Conservation (phyloP, 37 sponge, comb jelly and placozoan species). For the Chondrilla cf. caribensis region DNA sequence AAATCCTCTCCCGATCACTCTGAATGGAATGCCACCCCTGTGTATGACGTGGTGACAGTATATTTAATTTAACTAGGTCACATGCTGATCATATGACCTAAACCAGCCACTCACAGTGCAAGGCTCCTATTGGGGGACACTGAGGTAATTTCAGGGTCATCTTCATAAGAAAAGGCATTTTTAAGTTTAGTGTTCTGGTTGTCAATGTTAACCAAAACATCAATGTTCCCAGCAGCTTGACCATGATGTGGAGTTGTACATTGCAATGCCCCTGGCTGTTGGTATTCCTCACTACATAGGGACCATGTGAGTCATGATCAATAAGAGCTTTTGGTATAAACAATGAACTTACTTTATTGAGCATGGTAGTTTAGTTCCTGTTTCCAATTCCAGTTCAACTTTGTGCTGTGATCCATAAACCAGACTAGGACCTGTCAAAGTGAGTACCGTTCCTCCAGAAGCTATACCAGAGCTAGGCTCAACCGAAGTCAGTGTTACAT, state of each 20-base stretch:
- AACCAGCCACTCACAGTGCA: background rate
- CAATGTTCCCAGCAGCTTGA: too few relatives aligned
- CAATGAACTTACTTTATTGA: too few relatives aligned
- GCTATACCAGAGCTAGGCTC: background rate
- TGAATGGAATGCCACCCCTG: background rate
- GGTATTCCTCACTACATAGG: too few relatives aligned
- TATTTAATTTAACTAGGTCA: too few relatives aligned
- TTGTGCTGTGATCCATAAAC: background rate
- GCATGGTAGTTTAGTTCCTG: too few relatives aligned
- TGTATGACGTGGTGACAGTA: background rate
- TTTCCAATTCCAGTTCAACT: background rate
- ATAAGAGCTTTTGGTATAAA: too few relatives aligned
- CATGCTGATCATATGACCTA: background rate
- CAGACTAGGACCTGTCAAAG: background rate
- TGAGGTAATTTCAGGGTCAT: background rate
- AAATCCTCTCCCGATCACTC: background rate
- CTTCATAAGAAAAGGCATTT: background rate
- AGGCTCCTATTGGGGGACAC: background rate
- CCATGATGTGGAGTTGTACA: too few relatives aligned
- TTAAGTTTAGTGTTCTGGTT: too few relatives aligned
- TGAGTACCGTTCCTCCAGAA: conserved; percentile 2
- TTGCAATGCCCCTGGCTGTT: background rate
- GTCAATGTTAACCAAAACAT: too few relatives aligned
- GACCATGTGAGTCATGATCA: too few relatives aligned
- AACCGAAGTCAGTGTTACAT: background rate